These are phyloP conservation scores for Hybos culiciformis DNA, from an alignment of 2,888 invertebrate genomes.

Conservation along the genomic window DNA sequence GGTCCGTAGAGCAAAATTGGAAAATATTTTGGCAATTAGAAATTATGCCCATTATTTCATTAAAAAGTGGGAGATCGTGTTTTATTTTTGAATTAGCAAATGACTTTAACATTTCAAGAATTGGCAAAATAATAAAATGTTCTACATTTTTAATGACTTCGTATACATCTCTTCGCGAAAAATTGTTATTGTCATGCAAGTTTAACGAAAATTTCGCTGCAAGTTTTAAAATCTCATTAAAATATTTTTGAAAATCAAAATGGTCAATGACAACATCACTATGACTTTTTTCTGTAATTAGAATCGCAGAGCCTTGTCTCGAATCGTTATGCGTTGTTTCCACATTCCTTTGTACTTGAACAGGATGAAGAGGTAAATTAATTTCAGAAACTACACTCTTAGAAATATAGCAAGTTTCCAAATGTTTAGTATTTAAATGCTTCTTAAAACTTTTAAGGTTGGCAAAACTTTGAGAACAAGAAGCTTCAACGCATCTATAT, in stretches of 20 bases:
- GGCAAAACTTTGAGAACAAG: conserved; percentile 1
- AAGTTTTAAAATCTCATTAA: not conserved
- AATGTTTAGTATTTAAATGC: not conserved
- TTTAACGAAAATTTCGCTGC: not conserved
- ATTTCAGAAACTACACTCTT: too few species aligned
- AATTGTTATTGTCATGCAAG: not conserved
- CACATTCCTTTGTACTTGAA: too few species aligned
- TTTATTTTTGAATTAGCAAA: not conserved
- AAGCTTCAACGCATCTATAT: not conserved
- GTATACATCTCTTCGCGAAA: not conserved
- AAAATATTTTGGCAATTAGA: not conserved
- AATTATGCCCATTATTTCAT: not conserved
- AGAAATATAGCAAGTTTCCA: too few species aligned
- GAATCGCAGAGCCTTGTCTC: too few species aligned
- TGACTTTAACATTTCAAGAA: not conserved
- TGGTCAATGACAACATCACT: too few species aligned
- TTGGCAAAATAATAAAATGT: not conserved
- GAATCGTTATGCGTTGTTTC: too few species aligned
- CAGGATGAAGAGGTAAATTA: too few species aligned
- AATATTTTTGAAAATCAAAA: conserved; percentile 1
- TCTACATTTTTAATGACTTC: not conserved
- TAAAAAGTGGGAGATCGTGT: not conserved
- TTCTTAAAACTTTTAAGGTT: not conserved
- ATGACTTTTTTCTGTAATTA: too few species aligned
- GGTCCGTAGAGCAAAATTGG: not conserved